A percentile compares a stretch with the other conserved stretches of the same genome.
These are phyloP conservation scores for Suncus etruscus DNA, from an alignment of 2,113 vertebrate genomes.

Conservation along the genomic window DNA sequence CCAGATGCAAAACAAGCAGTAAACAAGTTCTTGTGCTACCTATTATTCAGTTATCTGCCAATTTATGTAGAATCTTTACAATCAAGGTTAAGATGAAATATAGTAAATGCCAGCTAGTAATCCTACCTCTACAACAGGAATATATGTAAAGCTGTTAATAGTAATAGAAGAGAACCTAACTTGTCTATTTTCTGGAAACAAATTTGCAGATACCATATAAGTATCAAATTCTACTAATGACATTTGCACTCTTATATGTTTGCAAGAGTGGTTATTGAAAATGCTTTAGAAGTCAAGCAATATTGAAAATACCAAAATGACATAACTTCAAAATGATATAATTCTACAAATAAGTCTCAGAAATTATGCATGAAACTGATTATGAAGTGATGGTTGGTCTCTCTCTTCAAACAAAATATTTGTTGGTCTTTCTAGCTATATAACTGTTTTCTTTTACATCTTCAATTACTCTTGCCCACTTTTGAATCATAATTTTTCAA, in stretches of 20 bases:
- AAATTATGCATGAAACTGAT: background rate
- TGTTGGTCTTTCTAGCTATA: background rate
- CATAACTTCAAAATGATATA: background rate
- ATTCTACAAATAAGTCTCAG: background rate
- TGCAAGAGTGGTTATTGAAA: background rate
- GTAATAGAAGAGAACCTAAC: background rate
- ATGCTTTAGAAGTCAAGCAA: background rate
- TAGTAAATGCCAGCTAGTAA: background rate
- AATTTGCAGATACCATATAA: background rate
- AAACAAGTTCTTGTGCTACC: constrained; percentile 39
- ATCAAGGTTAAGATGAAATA: background rate
- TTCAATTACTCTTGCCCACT: background rate
- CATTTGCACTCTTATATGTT: background rate
- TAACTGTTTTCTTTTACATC: background rate
- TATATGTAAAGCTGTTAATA: background rate
- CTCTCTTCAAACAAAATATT: background rate
- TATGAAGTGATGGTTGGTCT: background rate
- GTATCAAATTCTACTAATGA: background rate
- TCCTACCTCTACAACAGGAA: background rate
- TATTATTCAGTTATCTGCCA: constrained; percentile 59
- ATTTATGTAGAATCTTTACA: background rate
- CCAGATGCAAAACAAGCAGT: constrained; percentile 33
- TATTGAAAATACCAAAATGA: constrained; percentile 21
- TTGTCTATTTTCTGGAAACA: background rate
- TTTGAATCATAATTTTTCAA: background rate